Percentiles rank a stretch among this genome's conserved stretches.
phyloP scores from a whole-genome alignment of 2,888 invertebrate species.

The Rhogogaster chlorosoma region DNA sequence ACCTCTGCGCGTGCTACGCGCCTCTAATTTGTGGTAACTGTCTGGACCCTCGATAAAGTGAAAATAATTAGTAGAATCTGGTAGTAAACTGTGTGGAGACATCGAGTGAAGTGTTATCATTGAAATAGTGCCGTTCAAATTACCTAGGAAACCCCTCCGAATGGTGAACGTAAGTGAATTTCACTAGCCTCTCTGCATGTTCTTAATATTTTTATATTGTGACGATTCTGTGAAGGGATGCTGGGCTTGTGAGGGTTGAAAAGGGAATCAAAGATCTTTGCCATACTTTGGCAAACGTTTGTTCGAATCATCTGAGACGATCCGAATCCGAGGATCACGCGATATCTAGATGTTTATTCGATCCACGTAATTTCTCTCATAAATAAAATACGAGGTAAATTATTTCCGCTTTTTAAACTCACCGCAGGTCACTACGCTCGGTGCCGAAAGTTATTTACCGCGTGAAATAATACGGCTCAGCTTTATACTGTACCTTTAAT shows the following conservation, averaged over 20 bases:
- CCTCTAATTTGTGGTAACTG: neutral
- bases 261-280: neutral
- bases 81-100: neutral
- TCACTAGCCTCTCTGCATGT: neutral
- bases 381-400: constrained; percentile 35
- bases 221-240: neutral
- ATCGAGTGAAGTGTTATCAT: constrained; percentile 16
- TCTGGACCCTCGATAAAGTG: neutral
- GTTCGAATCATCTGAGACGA: neutral
- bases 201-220: neutral
- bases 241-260: neutral
- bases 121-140: neutral
- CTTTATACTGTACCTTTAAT: neutral
- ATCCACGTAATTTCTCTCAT: constrained; percentile 40
- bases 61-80: neutral
- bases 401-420: constrained; percentile 43
- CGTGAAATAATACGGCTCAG: neutral
- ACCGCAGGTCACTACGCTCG: neutral
- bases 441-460: constrained; percentile 18
- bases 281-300: neutral
- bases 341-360: neutral
- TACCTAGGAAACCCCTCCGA: constrained; percentile 37
- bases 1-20: neutral
- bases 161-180: constrained; percentile 47
- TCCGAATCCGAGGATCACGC: neutral